Conservation (phyloP, 64 coral and sea anemone genomes). For the Stylophora pistillata region DNA sequence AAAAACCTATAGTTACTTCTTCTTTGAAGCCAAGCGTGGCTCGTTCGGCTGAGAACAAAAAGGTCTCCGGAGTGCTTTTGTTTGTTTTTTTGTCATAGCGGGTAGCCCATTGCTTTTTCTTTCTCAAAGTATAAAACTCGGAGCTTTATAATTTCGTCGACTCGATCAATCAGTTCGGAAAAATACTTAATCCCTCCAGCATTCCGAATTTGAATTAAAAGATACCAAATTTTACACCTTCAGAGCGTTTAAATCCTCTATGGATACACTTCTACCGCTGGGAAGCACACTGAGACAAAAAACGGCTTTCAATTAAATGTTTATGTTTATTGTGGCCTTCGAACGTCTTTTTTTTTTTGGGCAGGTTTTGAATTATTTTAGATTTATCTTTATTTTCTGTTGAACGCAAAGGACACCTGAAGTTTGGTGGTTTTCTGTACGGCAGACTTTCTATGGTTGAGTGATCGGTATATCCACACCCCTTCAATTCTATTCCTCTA, state of each 20-base stretch:
- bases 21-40: slow-evolving; percentile 17
- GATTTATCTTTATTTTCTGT: slow-evolving; percentile 20
- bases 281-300: neutral
- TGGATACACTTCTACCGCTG: neutral
- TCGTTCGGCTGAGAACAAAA: slow-evolving; percentile 1
- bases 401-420: slow-evolving; percentile 46
- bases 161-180: neutral
- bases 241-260: neutral
- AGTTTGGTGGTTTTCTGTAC: slow-evolving; percentile 10
- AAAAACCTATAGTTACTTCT: slow-evolving; percentile 15
- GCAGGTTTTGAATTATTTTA: slow-evolving; percentile 18
- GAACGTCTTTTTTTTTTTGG: neutral
- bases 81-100: neutral
- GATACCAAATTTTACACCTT: neutral
- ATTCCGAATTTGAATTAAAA: neutral
- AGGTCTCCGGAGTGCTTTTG: neutral
- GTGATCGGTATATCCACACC: neutral
- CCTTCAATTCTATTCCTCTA: neutral
- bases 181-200: neutral
- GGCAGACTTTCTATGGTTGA: slow-evolving; percentile 7
- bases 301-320: neutral
- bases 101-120: neutral
- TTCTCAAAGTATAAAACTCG: neutral
- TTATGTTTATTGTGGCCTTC: slow-evolving; percentile 15
- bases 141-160: neutral